phyloP scores from a whole-genome alignment of 2,113 vertebrate genomes.

The Myiozetetes cayanensis region DNA sequence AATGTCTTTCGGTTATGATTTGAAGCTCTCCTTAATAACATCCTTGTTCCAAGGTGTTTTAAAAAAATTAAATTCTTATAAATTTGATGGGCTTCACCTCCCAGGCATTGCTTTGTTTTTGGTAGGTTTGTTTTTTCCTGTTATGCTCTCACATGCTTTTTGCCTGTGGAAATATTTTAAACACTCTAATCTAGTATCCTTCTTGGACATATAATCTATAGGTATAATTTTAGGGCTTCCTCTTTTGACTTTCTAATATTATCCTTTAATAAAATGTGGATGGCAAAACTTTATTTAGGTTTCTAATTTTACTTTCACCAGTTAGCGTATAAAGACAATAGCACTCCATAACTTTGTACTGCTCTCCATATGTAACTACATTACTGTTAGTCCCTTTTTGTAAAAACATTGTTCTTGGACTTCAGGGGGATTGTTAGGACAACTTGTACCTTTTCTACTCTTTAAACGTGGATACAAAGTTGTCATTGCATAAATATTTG shows the following conservation, averaged over 20 bases:
- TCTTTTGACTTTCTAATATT: background rate
- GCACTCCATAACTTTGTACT: background rate
- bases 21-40: background rate
- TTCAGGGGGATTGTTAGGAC: background rate
- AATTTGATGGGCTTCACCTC: background rate
- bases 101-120: background rate
- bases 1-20: background rate
- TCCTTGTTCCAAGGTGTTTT: background rate
- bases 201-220: background rate
- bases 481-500: background rate
- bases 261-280: background rate
- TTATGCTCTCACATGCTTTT: accelerated
- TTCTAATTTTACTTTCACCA: background rate
- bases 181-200: background rate
- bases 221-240: background rate
- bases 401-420: background rate
- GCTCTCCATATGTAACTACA: background rate
- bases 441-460: background rate
- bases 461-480: background rate
- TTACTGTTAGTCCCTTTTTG: background rate
- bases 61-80: background rate
- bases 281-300: background rate
- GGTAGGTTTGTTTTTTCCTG: accelerated
- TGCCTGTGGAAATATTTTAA: background rate
- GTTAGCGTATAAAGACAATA: background rate